These are phyloP conservation scores for Lasioglossum leucozonium DNA, from an alignment of 2,888 invertebrate species.

Conservation along the genomic window DNA sequence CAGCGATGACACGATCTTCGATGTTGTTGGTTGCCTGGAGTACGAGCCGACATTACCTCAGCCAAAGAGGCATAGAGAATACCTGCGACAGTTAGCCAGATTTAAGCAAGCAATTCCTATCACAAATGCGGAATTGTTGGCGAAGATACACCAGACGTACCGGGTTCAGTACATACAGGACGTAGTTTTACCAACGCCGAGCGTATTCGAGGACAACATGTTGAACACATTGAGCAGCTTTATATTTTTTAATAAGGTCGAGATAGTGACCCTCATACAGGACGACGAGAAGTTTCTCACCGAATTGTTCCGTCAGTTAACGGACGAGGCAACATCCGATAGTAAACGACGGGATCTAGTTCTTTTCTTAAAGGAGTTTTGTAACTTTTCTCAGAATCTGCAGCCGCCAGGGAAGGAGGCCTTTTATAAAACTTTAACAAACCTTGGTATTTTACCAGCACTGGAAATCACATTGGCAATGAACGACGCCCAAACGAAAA, in stretches of 20 bases:
- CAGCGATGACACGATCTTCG: conserved; percentile 97
- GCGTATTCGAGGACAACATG: conserved; percentile 99
- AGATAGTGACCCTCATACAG: conserved; percentile 98
- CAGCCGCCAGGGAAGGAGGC: conserved; percentile 98
- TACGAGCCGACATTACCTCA: conserved; percentile 96
- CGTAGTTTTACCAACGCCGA: conserved; percentile 99
- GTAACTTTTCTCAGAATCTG: conserved; percentile 99
- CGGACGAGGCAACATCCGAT: conserved; percentile 94
- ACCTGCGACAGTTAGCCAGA: conserved; percentile 95
- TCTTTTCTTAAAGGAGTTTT: conserved; percentile 99
- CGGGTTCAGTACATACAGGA: conserved; percentile 99
- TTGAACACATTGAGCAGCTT: conserved; percentile 98
- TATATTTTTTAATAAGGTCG: conserved; percentile 99
- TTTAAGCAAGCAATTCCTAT: conserved; percentile 98
- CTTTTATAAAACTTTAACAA: conserved; percentile 97
- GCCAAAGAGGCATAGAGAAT: conserved; percentile 97
- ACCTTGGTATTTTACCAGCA: conserved; percentile 94
- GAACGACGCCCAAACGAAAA: conserved; percentile 97
- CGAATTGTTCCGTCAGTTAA: conserved; percentile 96
- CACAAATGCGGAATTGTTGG: conserved; percentile 95
- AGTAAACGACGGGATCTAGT: conserved; percentile 96
- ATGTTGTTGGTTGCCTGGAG: conserved; percentile 99
- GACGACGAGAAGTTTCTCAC: conserved; percentile 98
- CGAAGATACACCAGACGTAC: conserved; percentile 99
- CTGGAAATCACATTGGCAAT: conserved; percentile 95